Conservation (phyloP, 2,113 vertebrate genomes). For the Ramphastos sulfuratus region DNA sequence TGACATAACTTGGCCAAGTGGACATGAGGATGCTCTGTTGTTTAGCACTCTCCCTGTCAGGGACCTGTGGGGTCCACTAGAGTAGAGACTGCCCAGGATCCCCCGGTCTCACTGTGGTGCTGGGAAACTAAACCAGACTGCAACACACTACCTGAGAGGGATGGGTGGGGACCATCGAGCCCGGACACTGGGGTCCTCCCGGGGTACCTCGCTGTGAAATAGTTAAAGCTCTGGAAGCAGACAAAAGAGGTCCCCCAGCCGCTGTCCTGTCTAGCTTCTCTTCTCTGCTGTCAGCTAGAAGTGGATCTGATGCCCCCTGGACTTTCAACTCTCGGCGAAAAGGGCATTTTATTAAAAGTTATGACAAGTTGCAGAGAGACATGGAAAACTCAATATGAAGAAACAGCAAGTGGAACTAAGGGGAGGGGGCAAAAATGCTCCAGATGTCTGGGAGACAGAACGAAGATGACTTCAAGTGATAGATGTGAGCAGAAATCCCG, state of each 20-base stretch:
- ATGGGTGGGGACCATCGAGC: background rate
- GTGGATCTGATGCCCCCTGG: conserved; percentile 81
- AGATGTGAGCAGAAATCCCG: conserved; percentile 73
- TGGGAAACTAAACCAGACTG: background rate
- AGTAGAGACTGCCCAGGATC: background rate
- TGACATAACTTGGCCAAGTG: background rate
- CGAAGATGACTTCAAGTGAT: conserved; percentile 74
- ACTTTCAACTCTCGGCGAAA: conserved; percentile 70
- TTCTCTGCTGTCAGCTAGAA: conserved; percentile 71
- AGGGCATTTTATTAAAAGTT: conserved; percentile 81
- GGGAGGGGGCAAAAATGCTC: conserved; percentile 25
- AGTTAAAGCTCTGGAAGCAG: conserved; percentile 36
- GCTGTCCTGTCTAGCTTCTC: conserved; percentile 19
- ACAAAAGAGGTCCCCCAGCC: conserved; percentile 18
- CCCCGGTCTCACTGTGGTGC: background rate
- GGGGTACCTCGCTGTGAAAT: background rate
- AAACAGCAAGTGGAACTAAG: conserved; percentile 70
- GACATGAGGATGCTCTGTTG: background rate
- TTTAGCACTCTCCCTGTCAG: background rate
- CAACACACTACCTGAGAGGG: accelerated
- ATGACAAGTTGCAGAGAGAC: conserved; percentile 80
- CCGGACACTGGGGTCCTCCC: too few relatives aligned
- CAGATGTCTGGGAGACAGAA: conserved; percentile 73
- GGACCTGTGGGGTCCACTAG: accelerated
- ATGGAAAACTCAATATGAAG: conserved; percentile 68